phyloP scores from a whole-genome alignment of 2,113 vertebrate genomes.

The Gymnogyps californianus region DNA sequence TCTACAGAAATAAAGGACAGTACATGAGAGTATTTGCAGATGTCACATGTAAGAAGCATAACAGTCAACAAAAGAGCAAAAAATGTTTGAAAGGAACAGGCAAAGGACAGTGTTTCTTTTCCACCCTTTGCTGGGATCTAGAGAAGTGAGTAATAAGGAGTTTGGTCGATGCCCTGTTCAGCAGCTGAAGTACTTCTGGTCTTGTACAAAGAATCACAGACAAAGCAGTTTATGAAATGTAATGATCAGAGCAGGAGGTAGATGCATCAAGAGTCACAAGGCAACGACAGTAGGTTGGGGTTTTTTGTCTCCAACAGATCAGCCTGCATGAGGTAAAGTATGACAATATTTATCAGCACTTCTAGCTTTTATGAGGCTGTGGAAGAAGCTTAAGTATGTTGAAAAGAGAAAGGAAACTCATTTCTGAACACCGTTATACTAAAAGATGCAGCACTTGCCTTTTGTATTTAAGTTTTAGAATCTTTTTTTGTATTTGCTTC shows the following conservation, averaged over 20 bases:
- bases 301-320: background rate
- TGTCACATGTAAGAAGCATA: background rate
- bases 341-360: background rate
- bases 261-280: background rate
- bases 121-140: background rate
- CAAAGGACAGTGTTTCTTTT: background rate
- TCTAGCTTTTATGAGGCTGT: background rate
- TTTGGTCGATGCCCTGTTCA: background rate
- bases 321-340: background rate
- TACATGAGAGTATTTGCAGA: background rate
- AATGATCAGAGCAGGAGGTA: background rate
- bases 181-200: background rate
- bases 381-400: background rate
- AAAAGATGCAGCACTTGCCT: background rate
- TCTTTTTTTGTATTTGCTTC: background rate
- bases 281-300: background rate
- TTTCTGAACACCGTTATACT: background rate
- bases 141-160: background rate
- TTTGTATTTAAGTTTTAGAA: background rate
- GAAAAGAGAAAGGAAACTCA: background rate
- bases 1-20: too few relatives aligned
- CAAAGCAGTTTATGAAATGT: background rate
- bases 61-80: background rate
- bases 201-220: background rate
- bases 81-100: background rate